A percentile compares a stretch with the other conserved stretches of the same genome.
These are phyloP conservation scores for Chiloscyllium punctatum DNA, from an alignment of 2,797 vertebrate genomes.

Conservation along the genomic window DNA sequence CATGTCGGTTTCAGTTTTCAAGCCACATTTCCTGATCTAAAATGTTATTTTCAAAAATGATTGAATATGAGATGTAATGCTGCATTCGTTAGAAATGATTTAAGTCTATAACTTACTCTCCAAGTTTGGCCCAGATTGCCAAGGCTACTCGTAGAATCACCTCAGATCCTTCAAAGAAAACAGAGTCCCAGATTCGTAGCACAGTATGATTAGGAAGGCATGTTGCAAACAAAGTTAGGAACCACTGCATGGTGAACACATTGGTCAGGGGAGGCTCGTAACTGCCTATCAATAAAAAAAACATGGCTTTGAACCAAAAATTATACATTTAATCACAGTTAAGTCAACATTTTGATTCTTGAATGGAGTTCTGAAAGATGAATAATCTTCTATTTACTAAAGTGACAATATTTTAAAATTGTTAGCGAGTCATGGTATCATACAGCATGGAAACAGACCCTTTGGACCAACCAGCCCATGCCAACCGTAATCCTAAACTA, in stretches of 20 bases:
- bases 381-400: not conserved
- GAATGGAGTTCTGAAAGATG: not conserved
- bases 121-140: constrained; percentile 90
- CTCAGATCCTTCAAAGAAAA: constrained; percentile 97
- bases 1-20: not conserved
- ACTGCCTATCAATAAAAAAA: constrained; percentile 66
- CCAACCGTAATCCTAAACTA: too few species aligned
- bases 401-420: not conserved
- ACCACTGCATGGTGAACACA: constrained; percentile 99
- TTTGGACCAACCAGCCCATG: too few species aligned
- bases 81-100: not conserved
- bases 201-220: constrained; percentile 90
- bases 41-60: not conserved
- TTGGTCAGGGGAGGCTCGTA: constrained; percentile 96
- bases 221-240: constrained; percentile 94
- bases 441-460: too few species aligned
- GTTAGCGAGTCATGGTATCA: too few species aligned
- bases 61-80: not conserved
- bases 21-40: not conserved
- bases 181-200: constrained; percentile 96
- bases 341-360: not conserved
- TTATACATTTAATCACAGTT: not conserved
- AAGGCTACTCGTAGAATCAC: constrained; percentile 86
- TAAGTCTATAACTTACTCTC: constrained; percentile 75
- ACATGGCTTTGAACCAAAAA: not conserved